Evolutionary conservation across 2,888 invertebrate species (phyloP), one percentile per base, ranked within the genome.

Genomic region (Dysmachus trigonus): DNA sequence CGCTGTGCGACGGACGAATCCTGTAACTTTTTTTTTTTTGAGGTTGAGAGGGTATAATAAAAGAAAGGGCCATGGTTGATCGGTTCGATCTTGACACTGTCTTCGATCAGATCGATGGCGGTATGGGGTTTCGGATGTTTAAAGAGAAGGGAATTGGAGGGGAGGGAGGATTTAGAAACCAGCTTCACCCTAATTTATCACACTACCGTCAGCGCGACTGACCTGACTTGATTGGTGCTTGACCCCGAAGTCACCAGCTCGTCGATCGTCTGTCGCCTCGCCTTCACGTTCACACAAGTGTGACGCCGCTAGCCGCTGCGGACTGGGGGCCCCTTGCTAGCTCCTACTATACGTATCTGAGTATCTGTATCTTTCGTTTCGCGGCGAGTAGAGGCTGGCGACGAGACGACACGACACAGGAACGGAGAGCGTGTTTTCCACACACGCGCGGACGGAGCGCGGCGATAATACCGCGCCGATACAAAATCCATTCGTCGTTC

Each of bases 151-250:
- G 38, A 10, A 10, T 38, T 8, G 8, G 38, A 10, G 47, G n/a
- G n/a, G 47, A 47, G n/a, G n/a, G 6, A 4, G 51, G 30, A 31
- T 47, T 15, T 47, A 30, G 51, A 47, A 62, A 82, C 71, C 18
- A 72, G 31, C 41, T 38, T 73, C 73, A 84, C 72, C 84, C 72
- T 47, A 72, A 74, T 47, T 76, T 53, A 73, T 74, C 72, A 72
- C 38, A 74, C 47, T 15, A 85, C 31, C 35, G 53, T 51, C 85
- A 76, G 22, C 85, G 51, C 35, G 76, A 76, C 33, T 85, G 85
- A 85, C 85, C 85, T 38, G 74, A 27, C 53, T 90, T 91, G 91
- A 90, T 90, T 90, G 91, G 90, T 90, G 90, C 90, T 91, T 90
- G 91, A 90, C 91, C 90, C 89, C 89, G 62, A 53, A 90, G 87